phyloP scores from a whole-genome alignment of 2,113 vertebrate species.

The Thermophis baileyi region DNA sequence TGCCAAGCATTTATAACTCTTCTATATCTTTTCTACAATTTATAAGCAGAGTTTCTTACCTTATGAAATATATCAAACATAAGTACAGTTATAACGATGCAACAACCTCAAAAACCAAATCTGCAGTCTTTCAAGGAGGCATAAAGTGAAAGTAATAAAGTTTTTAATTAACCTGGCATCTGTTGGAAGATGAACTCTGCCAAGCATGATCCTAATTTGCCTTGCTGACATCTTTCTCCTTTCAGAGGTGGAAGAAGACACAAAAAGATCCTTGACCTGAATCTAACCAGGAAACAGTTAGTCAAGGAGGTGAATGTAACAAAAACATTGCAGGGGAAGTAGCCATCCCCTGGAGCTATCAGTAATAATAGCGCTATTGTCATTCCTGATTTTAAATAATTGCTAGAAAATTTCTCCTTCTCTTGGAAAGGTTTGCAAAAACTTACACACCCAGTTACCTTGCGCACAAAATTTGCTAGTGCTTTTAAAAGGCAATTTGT shows the following conservation, averaged over 20 bases:
- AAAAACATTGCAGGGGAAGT: neutral
- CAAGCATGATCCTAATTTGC: neutral
- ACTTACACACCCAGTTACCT: neutral
- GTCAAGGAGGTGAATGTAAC: neutral
- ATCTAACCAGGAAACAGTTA: neutral
- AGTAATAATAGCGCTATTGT: neutral
- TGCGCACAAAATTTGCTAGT: neutral
- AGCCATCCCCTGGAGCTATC: neutral
- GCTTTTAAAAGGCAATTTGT: neutral
- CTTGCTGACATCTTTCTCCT: neutral
- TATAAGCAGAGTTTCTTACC: neutral
- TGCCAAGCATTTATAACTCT: conserved; percentile 3
- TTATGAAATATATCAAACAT: neutral
- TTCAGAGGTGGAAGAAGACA: neutral
- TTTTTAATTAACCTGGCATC: neutral
- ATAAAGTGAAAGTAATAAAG: neutral
- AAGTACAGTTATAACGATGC: neutral
- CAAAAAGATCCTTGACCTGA: neutral
- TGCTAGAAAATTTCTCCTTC: neutral
- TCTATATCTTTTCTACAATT: neutral
- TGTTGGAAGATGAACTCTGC: neutral
- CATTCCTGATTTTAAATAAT: neutral
- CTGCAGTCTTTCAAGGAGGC: neutral
- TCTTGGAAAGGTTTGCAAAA: neutral
- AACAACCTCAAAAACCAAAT: neutral